Percentiles rank a stretch among this genome's conserved stretches.
Conservation (phyloP, 2,113 vertebrate species). For the Brienomyrus longianalis region DNA sequence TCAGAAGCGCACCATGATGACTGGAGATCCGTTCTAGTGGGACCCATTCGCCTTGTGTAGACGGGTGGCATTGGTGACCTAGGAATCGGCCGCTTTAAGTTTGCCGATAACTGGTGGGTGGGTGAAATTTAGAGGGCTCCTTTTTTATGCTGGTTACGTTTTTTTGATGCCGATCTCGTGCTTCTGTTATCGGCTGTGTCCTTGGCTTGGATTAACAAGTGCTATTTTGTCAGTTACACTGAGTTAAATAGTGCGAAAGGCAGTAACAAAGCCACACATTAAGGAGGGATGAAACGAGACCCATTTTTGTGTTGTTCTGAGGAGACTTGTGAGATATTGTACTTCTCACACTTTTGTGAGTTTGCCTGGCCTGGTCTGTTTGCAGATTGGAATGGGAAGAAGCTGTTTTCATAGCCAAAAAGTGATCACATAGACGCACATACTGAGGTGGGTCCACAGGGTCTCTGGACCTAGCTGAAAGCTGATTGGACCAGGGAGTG, state of each 20-base stretch:
- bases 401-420: not conserved
- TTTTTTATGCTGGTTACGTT: not conserved
- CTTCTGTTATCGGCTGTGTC: not conserved
- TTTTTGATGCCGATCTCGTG: not conserved
- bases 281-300: not conserved
- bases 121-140: not conserved
- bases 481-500: not conserved
- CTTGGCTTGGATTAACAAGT: not conserved
- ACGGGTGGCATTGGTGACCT: not conserved
- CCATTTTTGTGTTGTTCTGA: not conserved
- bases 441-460: not conserved
- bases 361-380: not conserved
- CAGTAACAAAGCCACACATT: not conserved
- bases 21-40: not conserved
- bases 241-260: not conserved
- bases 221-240: slow-evolving; percentile 2
- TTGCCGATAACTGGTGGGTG: not conserved
- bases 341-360: not conserved
- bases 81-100: not conserved
- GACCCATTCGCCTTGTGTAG: not conserved
- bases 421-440: not conserved
- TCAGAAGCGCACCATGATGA: not conserved
- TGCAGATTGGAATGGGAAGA: not conserved
- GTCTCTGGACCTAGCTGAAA: not conserved
- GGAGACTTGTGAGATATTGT: not conserved